Percentiles rank a stretch among this genome's conserved stretches.
phyloP scores from a whole-genome alignment of 2,113 vertebrate species.

The Dascyllus trimaculatus region DNA sequence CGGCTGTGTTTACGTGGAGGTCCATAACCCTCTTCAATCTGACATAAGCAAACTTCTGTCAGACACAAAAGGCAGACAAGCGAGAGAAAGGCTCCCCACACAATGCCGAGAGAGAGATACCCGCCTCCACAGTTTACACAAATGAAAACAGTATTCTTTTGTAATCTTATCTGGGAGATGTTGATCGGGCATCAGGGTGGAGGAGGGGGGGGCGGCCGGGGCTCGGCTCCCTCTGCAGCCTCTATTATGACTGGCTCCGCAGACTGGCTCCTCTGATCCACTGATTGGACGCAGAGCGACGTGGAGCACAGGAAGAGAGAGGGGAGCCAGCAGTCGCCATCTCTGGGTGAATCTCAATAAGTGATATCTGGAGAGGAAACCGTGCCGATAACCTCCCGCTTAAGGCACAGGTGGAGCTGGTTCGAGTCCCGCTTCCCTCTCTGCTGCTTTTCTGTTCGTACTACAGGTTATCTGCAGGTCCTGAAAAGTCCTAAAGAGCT shows the following conservation, averaged over 20 bases:
- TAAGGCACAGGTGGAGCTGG: conserved; percentile 66
- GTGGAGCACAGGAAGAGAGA: conserved; percentile 50
- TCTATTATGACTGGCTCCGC: conserved; percentile 85
- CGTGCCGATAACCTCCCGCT: conserved; percentile 64
- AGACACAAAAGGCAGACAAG: conserved; percentile 57
- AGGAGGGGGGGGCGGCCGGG: conserved; percentile 8
- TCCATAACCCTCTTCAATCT: conserved; percentile 63
- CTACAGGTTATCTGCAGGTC: not conserved
- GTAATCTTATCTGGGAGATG: conserved; percentile 86
- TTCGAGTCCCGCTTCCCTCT: conserved; percentile 7
- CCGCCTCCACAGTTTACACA: conserved; percentile 84
- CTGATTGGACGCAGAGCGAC: conserved; percentile 79
- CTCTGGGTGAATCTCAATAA: conserved; percentile 71
- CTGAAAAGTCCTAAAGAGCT: not conserved
- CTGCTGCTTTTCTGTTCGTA: not conserved
- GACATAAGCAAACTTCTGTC: conserved; percentile 65
- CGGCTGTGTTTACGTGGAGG: conserved; percentile 64
- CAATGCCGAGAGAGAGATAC: conserved; percentile 59
- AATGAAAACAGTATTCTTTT: conserved; percentile 86
- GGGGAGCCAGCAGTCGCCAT: conserved; percentile 70
- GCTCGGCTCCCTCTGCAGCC: conserved; percentile 68
- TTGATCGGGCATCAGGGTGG: conserved; percentile 75
- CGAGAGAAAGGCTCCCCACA: conserved; percentile 48
- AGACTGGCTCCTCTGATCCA: conserved; percentile 87
- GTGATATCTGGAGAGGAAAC: conserved; percentile 65